phyloP scores from a whole-genome alignment of 1,140 invertebrate species.

The Onthophagus taurus region DNA sequence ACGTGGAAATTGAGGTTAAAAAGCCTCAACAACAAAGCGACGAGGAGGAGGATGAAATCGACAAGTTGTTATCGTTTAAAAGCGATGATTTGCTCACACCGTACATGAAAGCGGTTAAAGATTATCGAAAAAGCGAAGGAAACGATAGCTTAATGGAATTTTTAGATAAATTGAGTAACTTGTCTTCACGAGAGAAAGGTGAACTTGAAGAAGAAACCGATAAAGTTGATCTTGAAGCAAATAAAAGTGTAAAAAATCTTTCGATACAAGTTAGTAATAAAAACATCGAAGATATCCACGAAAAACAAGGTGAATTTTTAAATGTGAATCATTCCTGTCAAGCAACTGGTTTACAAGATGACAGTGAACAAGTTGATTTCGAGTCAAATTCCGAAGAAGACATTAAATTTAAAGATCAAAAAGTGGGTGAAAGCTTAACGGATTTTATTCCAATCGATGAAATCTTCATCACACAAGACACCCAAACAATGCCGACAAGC shows the following conservation, averaged over 20 bases:
- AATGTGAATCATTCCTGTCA: no score
- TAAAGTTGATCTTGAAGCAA: background rate
- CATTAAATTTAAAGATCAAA: background rate
- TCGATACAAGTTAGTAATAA: no score
- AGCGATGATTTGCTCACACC: constrained; percentile 12
- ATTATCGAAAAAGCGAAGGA: constrained; percentile 6
- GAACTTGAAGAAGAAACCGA: background rate
- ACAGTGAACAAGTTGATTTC: no score
- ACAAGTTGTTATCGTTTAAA: no score
- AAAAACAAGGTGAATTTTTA: no score
- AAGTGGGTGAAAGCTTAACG: constrained; percentile 6
- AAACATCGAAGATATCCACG: no score
- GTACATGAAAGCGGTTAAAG: constrained; percentile 1
- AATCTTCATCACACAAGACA: background rate
- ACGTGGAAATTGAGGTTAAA: background rate
- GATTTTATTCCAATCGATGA: background rate
- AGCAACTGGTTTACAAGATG: no score
- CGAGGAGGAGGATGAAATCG: constrained; percentile 6
- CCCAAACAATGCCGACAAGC: background rate
- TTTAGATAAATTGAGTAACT: constrained; percentile 7
- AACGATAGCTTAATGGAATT: constrained; percentile 3
- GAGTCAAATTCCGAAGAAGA: no score
- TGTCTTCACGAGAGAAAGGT: background rate
- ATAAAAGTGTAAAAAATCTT: background rate
- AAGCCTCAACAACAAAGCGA: background rate